phyloP scores from a whole-genome alignment of 2,888 invertebrate species.

The Eupithecia subumbrata region DNA sequence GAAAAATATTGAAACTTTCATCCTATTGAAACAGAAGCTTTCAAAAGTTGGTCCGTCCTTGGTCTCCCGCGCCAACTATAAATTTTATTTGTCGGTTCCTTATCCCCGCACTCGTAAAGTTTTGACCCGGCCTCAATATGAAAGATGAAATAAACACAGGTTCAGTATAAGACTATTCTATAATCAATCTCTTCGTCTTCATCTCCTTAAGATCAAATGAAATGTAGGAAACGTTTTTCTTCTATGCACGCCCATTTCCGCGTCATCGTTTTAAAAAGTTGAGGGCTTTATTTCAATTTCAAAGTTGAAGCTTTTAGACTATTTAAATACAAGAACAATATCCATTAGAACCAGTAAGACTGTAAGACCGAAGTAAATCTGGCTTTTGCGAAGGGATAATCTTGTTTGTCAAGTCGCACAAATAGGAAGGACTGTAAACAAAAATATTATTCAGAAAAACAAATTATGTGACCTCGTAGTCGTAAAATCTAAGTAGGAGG shows the following conservation, averaged over 20 bases:
- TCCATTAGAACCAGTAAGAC: constrained; percentile 36
- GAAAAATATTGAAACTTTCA: not conserved
- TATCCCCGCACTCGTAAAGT: constrained; percentile 34
- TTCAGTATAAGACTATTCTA: constrained; percentile 5
- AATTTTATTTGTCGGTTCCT: constrained; percentile 34
- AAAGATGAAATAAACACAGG: constrained; percentile 16
- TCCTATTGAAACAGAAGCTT: not conserved
- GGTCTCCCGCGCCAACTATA: constrained; percentile 7
- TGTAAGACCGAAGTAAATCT: constrained; percentile 4
- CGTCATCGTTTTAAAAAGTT: constrained; percentile 15
- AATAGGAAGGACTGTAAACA: constrained; percentile 10
- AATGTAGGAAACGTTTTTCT: constrained; percentile 11
- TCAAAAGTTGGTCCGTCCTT: constrained; percentile 2
- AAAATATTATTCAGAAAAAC: constrained; percentile 19
- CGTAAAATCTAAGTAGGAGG: not conserved
- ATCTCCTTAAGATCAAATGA: not conserved
- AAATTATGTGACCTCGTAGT: not conserved
- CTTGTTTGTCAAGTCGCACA: constrained; percentile 18
- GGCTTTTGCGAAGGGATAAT: constrained; percentile 1
- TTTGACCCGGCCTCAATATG: constrained; percentile 11
- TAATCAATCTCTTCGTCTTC: not conserved
- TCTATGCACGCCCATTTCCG: constrained; percentile 21
- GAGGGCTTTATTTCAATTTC: constrained; percentile 25
- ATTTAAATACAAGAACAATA: constrained; percentile 37
- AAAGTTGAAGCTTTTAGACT: constrained; percentile 38